A percentile compares a stretch with the other conserved stretches of the same genome.
These are phyloP conservation scores for Furcula furcula DNA, from an alignment of 2,888 invertebrate species.

Conservation along the genomic window DNA sequence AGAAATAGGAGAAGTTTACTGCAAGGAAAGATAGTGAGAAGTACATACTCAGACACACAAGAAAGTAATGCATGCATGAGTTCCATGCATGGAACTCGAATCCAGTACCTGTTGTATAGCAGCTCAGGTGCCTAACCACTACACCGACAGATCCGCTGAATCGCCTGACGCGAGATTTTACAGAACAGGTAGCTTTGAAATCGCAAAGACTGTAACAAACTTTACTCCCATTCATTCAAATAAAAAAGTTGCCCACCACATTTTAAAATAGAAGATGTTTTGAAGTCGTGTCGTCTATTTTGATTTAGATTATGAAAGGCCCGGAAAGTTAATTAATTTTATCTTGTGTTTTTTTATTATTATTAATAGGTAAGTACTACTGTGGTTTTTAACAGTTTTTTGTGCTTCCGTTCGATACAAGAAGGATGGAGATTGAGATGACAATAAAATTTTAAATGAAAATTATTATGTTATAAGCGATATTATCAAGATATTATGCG, in stretches of 20 bases:
- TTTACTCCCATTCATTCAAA: conserved; percentile 7
- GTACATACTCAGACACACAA: too few relatives aligned
- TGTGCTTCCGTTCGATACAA: conserved; percentile 39
- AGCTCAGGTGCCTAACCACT: too few relatives aligned
- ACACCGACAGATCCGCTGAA: too few relatives aligned
- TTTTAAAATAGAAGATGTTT: conserved; percentile 1
- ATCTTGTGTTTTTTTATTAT: conserved; percentile 35
- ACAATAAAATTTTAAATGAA: not conserved
- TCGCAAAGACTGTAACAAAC: conserved; percentile 7
- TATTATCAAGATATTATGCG: too few relatives aligned
- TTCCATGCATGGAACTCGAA: too few relatives aligned
- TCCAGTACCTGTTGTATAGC: too few relatives aligned
- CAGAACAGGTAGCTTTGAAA: conserved; percentile 20
- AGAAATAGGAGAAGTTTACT: too few relatives aligned
- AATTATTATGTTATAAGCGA: too few relatives aligned
- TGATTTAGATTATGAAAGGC: conserved; percentile 19
- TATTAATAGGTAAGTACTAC: too few relatives aligned
- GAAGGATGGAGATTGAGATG: not conserved
- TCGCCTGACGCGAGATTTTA: too few relatives aligned
- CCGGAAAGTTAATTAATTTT: conserved; percentile 24
- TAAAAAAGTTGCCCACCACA: not conserved
- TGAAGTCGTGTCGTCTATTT: conserved; percentile 21
- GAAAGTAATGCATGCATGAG: too few relatives aligned
- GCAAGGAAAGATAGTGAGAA: too few relatives aligned
- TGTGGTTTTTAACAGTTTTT: conserved; percentile 35